These are phyloP conservation scores for Eupithecia inturbata DNA, from an alignment of 2,888 invertebrate species.

Conservation along the genomic window DNA sequence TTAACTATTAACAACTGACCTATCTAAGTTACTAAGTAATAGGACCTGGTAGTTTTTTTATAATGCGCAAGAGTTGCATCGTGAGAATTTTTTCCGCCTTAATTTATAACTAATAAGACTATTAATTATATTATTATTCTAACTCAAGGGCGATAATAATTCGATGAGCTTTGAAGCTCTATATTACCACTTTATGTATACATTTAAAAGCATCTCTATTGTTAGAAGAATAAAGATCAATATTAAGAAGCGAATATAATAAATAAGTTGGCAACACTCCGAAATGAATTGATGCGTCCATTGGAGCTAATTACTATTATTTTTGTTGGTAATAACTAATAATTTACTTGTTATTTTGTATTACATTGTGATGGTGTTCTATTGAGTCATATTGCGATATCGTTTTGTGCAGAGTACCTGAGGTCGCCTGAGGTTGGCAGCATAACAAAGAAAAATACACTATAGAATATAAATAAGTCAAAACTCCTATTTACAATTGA, in stretches of 20 bases:
- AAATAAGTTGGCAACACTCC: not conserved
- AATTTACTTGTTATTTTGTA: slow-evolving; percentile 1
- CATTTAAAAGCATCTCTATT: not conserved
- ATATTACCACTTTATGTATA: not conserved
- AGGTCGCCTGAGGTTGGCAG: not conserved
- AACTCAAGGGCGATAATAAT: slow-evolving; percentile 10
- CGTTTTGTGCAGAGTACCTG: not conserved
- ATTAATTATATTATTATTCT: slow-evolving; percentile 8
- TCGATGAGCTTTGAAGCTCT: not conserved
- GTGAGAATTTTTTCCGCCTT: slow-evolving; percentile 6
- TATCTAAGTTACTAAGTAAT: too few species aligned
- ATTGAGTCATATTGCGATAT: not conserved
- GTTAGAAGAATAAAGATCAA: not conserved
- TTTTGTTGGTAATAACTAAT: not conserved
- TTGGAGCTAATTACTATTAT: slow-evolving; percentile 14
- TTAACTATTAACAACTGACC: too few species aligned
- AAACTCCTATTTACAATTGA: too few species aligned
- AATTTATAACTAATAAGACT: slow-evolving; percentile 15
- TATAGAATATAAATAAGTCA: too few species aligned
- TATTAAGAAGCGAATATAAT: not conserved
- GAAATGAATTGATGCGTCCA: slow-evolving; percentile 12
- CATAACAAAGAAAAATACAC: not conserved
- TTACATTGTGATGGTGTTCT: not conserved
- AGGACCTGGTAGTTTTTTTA: too few species aligned
- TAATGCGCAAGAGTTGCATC: not conserved